phyloP scores from a whole-genome alignment of 2,797 vertebrate genomes.

The Pyrocephalus nanus region DNA sequence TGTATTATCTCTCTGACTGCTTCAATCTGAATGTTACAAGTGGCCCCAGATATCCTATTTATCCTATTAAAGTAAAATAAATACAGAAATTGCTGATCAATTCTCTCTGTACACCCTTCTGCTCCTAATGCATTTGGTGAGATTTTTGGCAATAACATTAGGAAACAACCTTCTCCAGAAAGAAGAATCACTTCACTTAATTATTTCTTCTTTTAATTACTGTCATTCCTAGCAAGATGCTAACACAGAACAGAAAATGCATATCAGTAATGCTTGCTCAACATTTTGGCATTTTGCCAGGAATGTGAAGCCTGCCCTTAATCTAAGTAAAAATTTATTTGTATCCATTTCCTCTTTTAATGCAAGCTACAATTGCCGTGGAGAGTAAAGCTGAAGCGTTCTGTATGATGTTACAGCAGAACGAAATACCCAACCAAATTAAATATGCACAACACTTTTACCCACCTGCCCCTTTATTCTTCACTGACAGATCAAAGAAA shows the following conservation, averaged over 20 bases:
- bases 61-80: not conserved
- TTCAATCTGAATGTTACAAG: not conserved
- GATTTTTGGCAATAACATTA: not conserved
- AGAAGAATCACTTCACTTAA: not conserved
- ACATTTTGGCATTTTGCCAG: not conserved
- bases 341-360: not conserved
- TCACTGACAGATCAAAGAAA: not conserved
- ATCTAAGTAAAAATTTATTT: not conserved
- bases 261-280: not conserved
- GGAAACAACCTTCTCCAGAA: not conserved
- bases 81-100: not conserved
- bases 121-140: not conserved
- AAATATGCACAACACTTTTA: not conserved
- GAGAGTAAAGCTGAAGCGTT: not conserved
- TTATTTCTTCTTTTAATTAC: conserved; percentile 30
- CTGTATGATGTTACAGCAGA: not conserved
- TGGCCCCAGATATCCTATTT: not conserved
- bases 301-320: not conserved
- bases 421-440: not conserved
- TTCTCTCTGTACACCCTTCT: not conserved
- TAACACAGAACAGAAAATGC: not conserved
- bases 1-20: not conserved
- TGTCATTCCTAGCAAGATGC: not conserved
- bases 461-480: not conserved
- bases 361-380: not conserved